Base-by-base conservation (phyloP, 1,140 invertebrate species). In the Drosophila truncata region DNA sequence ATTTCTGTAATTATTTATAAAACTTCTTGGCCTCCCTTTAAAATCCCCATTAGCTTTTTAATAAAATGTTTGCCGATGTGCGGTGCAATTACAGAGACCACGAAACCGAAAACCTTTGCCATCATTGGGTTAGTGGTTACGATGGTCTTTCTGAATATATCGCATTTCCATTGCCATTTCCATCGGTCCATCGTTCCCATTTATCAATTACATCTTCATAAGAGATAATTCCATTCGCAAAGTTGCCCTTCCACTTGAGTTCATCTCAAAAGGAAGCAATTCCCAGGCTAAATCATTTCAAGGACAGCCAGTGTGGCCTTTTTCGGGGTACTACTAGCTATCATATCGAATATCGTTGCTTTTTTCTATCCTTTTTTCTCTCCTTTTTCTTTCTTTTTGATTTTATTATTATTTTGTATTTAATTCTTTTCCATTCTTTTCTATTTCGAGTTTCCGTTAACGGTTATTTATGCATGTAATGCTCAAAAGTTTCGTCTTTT, bases 191-290 rank as follows among this genome's bases (percentile, higher is more conserved):
- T 46, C 23, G 7, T 23, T 20, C 65, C 65, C 42, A 59, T 71
- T 72, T 71, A 72, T 72, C 69, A 72, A 72, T 72, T 71, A 72
- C 65, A 72, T 72, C 66, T 72, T 72, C 69, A 71, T 72, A 47
- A 67, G 27, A 71, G 66, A 72, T 72, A 72, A 72, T 72, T 72
- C 69, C 69, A 47, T 29, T 20, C 66, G 44, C 69, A 71, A 71
- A 71, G 59, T 64, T 73, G 58, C 71, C 62, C 72, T 75, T 75
- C 59, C 72, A 75, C 72, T 75, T 33, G 72, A 75, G 42, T 75
- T 55, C 42, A 74, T 74, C 39, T 72, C 69, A 72, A 69, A 72
- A 59, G 66, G 52, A 59, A 58, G 52, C 66, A 59, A 72, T 72
- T 71, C 27, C 27, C 33, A 49, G 69, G 66, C 65, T 18, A 50